Conservation (phyloP, 2,888 invertebrate species). For the Sclerodermus sp. region DNA sequence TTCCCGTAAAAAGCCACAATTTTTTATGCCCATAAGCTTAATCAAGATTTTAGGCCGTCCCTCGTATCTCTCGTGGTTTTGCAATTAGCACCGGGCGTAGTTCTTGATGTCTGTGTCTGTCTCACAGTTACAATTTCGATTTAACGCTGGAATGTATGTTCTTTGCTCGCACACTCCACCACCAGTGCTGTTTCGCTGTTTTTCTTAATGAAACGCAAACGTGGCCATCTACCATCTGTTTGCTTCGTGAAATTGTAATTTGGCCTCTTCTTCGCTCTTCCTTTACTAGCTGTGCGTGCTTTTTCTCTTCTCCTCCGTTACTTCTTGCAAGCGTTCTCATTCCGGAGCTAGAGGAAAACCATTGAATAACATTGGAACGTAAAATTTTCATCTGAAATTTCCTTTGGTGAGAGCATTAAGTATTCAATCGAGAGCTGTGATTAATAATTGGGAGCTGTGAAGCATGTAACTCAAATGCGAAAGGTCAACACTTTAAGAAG, state of each 20-base stretch:
- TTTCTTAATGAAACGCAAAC: constrained; percentile 31
- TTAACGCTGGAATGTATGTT: neutral
- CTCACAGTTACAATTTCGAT: constrained; percentile 1
- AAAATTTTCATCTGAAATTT: neutral
- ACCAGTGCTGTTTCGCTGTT: constrained; percentile 12
- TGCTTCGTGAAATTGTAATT: constrained; percentile 31
- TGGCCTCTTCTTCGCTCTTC: constrained; percentile 9
- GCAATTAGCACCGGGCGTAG: constrained; percentile 17
- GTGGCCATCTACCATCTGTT: constrained; percentile 20
- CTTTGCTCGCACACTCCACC: neutral
- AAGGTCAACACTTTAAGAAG: no score
- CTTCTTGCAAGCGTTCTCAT: neutral
- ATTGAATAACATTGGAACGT: no score
- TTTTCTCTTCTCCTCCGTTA: neutral
- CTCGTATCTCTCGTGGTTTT: constrained; percentile 4
- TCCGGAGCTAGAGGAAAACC: no score
- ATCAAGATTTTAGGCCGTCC: constrained; percentile 17
- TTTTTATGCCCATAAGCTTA: constrained; percentile 3
- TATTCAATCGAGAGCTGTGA: no score
- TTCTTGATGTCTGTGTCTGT: neutral
- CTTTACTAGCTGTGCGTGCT: neutral
- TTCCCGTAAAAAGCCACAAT: constrained; percentile 10
- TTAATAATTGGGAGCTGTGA: no score
- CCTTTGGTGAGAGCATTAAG: no score
- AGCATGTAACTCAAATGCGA: no score